phyloP scores from a whole-genome alignment of 2,888 invertebrate genomes.

The Agrochola litura region DNA sequence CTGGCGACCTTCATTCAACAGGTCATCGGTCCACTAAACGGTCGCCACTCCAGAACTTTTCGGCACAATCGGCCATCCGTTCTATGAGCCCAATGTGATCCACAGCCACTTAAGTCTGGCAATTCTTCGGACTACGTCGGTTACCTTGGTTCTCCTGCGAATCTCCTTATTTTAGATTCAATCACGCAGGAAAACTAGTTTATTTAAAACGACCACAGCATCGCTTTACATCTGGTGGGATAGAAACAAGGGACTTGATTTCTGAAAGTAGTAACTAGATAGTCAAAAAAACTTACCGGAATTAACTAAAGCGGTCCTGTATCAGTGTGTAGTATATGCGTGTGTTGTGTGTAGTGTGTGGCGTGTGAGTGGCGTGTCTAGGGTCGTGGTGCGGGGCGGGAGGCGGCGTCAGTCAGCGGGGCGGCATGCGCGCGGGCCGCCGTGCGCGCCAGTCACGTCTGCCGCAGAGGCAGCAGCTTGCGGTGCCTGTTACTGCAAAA shows the following conservation, averaged over 20 bases:
- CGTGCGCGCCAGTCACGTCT: slow-evolving; percentile 96
- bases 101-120: too few relatives aligned
- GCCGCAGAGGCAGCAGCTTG: slow-evolving; percentile 98
- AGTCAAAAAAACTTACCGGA: slow-evolving; percentile 41
- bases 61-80: not conserved
- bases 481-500: slow-evolving; percentile 99
- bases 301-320: slow-evolving; percentile 52
- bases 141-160: not conserved
- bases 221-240: not conserved
- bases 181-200: not conserved
- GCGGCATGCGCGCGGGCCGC: slow-evolving; percentile 79
- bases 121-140: not conserved
- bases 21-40: not conserved
- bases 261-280: not conserved
- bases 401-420: slow-evolving; percentile 69
- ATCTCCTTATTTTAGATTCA: too few relatives aligned
- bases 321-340: slow-evolving; percentile 36
- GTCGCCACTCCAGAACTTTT: not conserved
- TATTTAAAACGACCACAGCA: not conserved
- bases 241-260: not conserved
- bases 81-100: not conserved
- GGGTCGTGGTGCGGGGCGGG: slow-evolving; percentile 50
- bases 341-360: slow-evolving; percentile 7
- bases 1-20: not conserved
- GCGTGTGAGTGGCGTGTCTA: slow-evolving; percentile 25